phyloP scores from a whole-genome alignment of 2,888 invertebrate genomes.

The Pilophorus perplexus region DNA sequence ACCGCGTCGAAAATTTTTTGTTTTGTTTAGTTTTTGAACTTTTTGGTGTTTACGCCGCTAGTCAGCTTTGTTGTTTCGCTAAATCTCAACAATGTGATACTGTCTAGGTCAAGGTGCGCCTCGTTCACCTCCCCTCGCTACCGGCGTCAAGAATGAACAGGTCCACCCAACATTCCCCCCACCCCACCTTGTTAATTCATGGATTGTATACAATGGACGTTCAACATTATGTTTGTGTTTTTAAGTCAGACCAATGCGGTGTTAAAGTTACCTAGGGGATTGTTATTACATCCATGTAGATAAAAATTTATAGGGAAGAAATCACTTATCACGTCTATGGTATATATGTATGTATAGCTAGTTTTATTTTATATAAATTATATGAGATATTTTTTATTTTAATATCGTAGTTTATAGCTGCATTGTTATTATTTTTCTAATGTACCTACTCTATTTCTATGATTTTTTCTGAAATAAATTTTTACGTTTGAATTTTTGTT shows the following conservation, averaged over 20 bases:
- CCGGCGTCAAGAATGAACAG: neutral
- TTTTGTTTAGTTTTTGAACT: too few relatives aligned
- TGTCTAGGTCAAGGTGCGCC: constrained; percentile 14
- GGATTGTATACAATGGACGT: constrained; percentile 43
- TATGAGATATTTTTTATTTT: constrained; percentile 46
- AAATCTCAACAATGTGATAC: constrained; percentile 28
- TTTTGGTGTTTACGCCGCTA: constrained; percentile 11
- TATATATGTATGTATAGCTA: constrained; percentile 46
- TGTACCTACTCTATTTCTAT: too few relatives aligned
- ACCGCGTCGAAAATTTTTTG: too few relatives aligned
- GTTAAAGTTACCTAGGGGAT: constrained; percentile 48
- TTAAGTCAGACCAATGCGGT: constrained; percentile 47
- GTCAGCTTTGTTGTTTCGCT: constrained; percentile 21
- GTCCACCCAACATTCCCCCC: neutral
- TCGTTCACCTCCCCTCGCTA: neutral
- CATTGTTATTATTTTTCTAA: constrained; percentile 47
- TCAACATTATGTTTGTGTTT: constrained; percentile 42
- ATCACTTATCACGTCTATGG: constrained; percentile 45
- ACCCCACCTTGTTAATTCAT: neutral
- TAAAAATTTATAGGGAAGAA: constrained; percentile 40
- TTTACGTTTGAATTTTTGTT: constrained; percentile 43
- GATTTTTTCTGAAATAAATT: constrained; percentile 26
- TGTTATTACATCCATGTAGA: constrained; percentile 47
- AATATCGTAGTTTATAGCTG: constrained; percentile 43
- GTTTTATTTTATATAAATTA: constrained; percentile 45